phyloP scores from a whole-genome alignment of 1,140 invertebrate species.

The Diuraphis noxia region DNA sequence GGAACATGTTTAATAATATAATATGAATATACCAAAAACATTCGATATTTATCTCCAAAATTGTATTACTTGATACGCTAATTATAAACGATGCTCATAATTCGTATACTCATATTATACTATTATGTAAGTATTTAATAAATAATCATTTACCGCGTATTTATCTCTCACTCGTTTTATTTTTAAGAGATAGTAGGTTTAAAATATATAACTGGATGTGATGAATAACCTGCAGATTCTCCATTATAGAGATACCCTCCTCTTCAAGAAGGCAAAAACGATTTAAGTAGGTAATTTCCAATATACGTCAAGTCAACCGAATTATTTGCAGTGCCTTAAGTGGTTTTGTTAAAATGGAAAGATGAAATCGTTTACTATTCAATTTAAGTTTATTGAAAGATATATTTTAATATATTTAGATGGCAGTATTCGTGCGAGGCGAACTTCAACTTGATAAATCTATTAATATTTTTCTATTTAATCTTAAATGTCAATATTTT shows the following conservation, averaged over 20 bases:
- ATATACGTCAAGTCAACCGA: neutral
- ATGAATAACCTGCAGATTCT: neutral
- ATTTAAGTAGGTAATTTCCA: conserved; percentile 3
- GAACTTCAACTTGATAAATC: no score
- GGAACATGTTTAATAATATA: neutral
- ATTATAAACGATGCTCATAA: neutral
- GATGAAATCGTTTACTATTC: neutral
- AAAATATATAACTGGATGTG: neutral
- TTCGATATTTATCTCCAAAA: neutral
- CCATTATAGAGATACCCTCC: neutral
- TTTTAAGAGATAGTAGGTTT: neutral
- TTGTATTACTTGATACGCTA: neutral
- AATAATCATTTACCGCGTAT: neutral
- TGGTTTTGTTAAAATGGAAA: neutral
- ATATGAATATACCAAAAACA: neutral
- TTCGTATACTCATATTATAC: neutral
- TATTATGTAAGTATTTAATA: neutral
- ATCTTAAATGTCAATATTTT: no score
- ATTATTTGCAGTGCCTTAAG: neutral
- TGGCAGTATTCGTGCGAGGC: neutral
- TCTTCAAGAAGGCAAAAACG: neutral
- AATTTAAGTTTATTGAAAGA: neutral
- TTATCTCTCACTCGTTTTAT: neutral
- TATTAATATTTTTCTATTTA: no score
- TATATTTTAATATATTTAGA: neutral